Conservation (phyloP, 2,888 invertebrate genomes). For the Tetanocera ferruginea region DNA sequence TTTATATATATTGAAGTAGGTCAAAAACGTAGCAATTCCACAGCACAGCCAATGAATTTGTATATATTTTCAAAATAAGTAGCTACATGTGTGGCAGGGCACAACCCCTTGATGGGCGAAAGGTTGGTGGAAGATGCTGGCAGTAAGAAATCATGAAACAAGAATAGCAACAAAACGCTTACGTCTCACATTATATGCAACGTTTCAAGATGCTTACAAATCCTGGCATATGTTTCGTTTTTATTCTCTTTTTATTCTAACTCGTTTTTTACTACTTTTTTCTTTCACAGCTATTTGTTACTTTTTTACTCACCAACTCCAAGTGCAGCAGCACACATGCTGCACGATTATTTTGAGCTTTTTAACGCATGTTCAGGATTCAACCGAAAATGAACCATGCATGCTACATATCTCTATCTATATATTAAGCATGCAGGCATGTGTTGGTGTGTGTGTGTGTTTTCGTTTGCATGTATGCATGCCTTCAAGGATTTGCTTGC, state of each 20-base stretch:
- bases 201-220: conserved; percentile 3
- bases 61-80: background rate
- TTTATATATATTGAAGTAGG: conserved; percentile 10
- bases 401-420: background rate
- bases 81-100: background rate
- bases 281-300: background rate
- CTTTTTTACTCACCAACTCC: background rate
- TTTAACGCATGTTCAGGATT: conserved; percentile 31
- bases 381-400: background rate
- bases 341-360: conserved; percentile 17
- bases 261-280: background rate
- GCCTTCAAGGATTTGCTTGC: conserved; percentile 28
- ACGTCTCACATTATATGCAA: background rate
- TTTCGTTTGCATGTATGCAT: background rate
- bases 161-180: background rate
- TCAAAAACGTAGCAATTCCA: conserved; percentile 6
- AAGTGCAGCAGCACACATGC: background rate
- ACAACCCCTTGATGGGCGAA: too few relatives aligned
- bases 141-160: background rate
- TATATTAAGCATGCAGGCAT: background rate
- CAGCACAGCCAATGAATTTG: background rate
- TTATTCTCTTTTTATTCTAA: background rate
- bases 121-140: too few relatives aligned
- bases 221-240: conserved; percentile 8
- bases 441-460: background rate